A percentile compares a stretch with the other conserved stretches of the same genome.
phyloP scores from a whole-genome alignment of 2,113 vertebrate species.

The Hyla sarda region DNA sequence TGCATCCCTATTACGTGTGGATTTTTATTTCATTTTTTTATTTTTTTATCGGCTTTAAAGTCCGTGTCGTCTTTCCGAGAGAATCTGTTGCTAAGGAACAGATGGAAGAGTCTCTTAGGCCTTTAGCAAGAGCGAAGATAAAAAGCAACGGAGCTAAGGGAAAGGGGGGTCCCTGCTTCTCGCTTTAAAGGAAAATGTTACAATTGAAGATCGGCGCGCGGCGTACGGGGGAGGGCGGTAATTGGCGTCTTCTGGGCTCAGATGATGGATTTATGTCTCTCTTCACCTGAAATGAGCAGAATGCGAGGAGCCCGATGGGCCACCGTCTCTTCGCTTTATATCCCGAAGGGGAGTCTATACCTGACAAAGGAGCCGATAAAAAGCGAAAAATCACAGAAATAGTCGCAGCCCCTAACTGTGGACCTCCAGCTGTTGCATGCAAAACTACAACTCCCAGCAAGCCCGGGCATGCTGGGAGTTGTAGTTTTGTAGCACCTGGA shows the following conservation, averaged over 20 bases:
- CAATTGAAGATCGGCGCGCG: background rate
- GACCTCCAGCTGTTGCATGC: too few species aligned
- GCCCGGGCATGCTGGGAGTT: too few species aligned
- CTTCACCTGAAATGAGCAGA: background rate
- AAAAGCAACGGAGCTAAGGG: constrained; percentile 20
- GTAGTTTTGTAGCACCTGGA: too few species aligned
- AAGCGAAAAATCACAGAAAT: background rate
- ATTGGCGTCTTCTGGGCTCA: constrained; percentile 23
- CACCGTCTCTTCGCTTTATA: background rate
- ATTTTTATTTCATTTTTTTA: too few species aligned
- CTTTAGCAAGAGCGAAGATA: constrained; percentile 52
- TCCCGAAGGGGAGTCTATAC: constrained; percentile 25
- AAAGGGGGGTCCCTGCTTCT: constrained; percentile 28
- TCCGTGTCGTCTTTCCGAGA: constrained; percentile 1
- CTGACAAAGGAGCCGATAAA: constrained; percentile 19
- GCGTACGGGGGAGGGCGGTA: constrained; percentile 11
- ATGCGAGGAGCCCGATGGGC: background rate
- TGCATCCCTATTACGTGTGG: background rate
- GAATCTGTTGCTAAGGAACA: constrained; percentile 55
- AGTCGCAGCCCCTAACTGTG: background rate
- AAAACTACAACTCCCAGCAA: too few species aligned
- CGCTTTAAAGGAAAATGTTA: background rate
- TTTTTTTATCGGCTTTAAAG: constrained; percentile 23
- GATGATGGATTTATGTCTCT: background rate
- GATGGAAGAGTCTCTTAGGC: constrained; percentile 49